A percentile compares a stretch with the other conserved stretches of the same genome.
These are phyloP conservation scores for Zhuqinia jingwanae DNA, from an alignment of 2,888 invertebrate species.

Conservation along the genomic window DNA sequence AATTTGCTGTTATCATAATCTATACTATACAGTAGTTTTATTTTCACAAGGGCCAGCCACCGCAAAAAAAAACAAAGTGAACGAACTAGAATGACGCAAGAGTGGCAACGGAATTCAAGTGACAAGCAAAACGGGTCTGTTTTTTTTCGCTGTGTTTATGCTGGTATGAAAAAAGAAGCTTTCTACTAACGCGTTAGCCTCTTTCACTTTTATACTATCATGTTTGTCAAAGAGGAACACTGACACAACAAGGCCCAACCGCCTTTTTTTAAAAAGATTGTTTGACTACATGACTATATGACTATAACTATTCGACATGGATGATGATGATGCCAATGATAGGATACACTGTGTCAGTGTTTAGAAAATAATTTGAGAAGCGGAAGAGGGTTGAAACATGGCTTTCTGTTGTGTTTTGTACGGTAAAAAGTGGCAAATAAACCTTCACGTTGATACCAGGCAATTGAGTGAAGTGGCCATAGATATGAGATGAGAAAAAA, in stretches of 20 bases:
- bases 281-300: not conserved
- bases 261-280: not conserved
- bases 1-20: not conserved
- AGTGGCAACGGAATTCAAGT: constrained; percentile 27
- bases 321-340: constrained; percentile 21
- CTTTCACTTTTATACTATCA: constrained; percentile 3
- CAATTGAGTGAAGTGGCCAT: constrained; percentile 34
- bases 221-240: constrained; percentile 35
- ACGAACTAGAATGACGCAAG: constrained; percentile 49
- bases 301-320: not conserved
- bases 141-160: not conserved
- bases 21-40: not conserved
- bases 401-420: not conserved
- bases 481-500: constrained; percentile 25
- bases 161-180: not conserved
- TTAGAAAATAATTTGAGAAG: constrained; percentile 30
- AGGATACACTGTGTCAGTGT: constrained; percentile 42
- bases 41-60: not conserved
- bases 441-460: constrained; percentile 11
- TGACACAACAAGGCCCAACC: constrained; percentile 9
- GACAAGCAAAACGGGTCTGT: constrained; percentile 16
- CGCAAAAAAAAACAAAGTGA: not conserved
- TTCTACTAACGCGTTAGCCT: constrained; percentile 30
- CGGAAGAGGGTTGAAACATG: constrained; percentile 41
- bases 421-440: constrained; percentile 23